Evolutionary conservation across 2,797 vertebrate species (phyloP), one percentile per base, ranked within the genome.

Genomic region (Manis crassicaudata): DNA sequence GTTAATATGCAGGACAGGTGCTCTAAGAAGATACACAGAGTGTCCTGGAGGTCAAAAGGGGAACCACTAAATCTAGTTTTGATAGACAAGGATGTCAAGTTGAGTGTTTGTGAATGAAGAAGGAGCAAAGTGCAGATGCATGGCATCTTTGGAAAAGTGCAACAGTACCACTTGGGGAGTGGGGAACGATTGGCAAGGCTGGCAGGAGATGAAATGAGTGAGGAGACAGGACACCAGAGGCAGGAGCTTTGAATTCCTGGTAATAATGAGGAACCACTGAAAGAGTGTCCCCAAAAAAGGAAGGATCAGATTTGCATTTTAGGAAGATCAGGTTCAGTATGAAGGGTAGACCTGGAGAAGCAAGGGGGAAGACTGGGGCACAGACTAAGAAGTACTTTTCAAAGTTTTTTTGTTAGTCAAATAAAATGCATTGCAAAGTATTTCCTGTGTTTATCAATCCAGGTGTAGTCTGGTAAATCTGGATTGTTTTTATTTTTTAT

Each of bases 11-110:
- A 0, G 11, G 14, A 13, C 29, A 46, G 3, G 14, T 87, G 7
- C 56, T 87, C 8, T 46, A 95, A 75, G 50, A 65, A 62, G 29
- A 60, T 32, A n/a, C 14, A n/a, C 52, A 79, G 62, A 52, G 18
- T 68, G 32, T 37, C 29, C 25, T 79, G 29, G 0, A 12, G 14
- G 4, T 50, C n/a, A 73, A 58, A 35, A 65, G 10, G 16, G 11
- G 43, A 46, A 13, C 23, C 43, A 67, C 29, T 76, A 58, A 76
- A 40, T 72, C 35, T 79, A 50, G 13, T 63, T 88, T 80, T 56
- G 32, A 90, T 92, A 94, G 32, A 75, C 10, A 60, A 58, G 17
- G 65, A 32, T 63, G 29, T 67, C 32, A 94, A 93, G 10, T 73
- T 16, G 52, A 83, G 35, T n/a, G 52, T n/a, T 8, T 7, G 2